phyloP scores from a whole-genome alignment of 2,888 invertebrate genomes.

The Melangyna quadrimaculata region DNA sequence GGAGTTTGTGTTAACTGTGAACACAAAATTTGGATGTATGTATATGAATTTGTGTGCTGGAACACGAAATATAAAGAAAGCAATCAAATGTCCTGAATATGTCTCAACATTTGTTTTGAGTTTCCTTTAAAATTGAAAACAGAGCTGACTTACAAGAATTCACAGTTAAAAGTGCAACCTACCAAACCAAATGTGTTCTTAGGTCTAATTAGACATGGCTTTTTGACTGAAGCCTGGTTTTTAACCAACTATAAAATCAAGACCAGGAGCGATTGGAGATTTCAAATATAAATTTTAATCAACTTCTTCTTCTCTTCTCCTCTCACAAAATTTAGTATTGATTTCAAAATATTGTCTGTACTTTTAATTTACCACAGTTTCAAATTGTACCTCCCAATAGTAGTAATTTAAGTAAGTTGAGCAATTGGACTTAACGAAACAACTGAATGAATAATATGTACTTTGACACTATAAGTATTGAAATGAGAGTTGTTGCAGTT shows the following conservation, averaged over 20 bases:
- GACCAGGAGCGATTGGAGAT: not conserved
- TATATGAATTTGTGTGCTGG: not conserved
- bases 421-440: not conserved
- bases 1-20: too few relatives aligned
- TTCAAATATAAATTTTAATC: not conserved
- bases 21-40: not conserved
- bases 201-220: not conserved
- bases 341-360: not conserved
- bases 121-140: not conserved
- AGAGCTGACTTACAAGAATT: not conserved
- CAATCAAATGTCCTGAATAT: too few relatives aligned
- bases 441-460: not conserved
- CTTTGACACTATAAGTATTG: not conserved
- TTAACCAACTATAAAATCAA: too few relatives aligned
- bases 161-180: not conserved
- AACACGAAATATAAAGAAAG: too few relatives aligned
- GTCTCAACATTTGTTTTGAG: too few relatives aligned
- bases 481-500: constrained; percentile 6
- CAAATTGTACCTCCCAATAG: not conserved
- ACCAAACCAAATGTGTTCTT: not conserved
- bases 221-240: not conserved
- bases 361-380: not conserved
- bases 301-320: too few relatives aligned
- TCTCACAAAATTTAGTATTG: not conserved
- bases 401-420: not conserved